phyloP scores from a whole-genome alignment of 2,113 vertebrate species.

The Seriola aureovittata region DNA sequence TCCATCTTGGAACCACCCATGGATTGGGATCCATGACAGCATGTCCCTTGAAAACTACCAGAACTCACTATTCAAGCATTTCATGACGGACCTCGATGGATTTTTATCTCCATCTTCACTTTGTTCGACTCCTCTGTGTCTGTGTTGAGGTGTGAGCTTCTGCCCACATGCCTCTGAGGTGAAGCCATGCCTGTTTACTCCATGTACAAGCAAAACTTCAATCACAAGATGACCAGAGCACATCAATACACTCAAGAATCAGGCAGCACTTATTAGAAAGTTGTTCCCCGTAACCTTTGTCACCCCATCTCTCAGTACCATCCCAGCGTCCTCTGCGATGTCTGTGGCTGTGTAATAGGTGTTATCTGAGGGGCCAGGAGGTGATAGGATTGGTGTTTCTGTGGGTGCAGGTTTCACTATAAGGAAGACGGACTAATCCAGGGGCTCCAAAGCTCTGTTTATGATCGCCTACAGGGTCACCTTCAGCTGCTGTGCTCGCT shows the following conservation, averaged over 20 bases:
- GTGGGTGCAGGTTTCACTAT: conserved; percentile 3
- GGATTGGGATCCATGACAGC: neutral
- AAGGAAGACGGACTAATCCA: conserved; percentile 43
- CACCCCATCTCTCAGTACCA: conserved; percentile 38
- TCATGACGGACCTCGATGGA: neutral
- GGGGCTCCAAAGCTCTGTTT: conserved; percentile 24
- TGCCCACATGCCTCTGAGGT: neutral
- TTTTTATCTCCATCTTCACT: conserved; percentile 2
- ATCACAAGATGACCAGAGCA: conserved; percentile 22
- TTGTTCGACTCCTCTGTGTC: conserved; percentile 1
- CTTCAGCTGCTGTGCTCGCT: conserved; percentile 15
- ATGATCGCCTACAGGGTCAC: conserved; percentile 40
- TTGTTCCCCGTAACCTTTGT: conserved; percentile 32
- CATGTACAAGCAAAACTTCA: conserved; percentile 32
- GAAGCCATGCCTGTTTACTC: conserved; percentile 32
- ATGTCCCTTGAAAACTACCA: neutral
- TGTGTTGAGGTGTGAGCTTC: conserved; percentile 2
- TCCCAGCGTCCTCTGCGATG: conserved; percentile 17
- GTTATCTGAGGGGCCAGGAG: conserved; percentile 39
- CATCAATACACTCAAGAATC: conserved; percentile 26
- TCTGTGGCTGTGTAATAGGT: conserved; percentile 54
- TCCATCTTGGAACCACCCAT: neutral
- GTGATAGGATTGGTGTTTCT: conserved; percentile 31
- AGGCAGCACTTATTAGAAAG: conserved; percentile 38
- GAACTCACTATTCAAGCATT: conserved; percentile 6